Percentiles rank a stretch among this genome's conserved stretches.
Evolutionary conservation across 2,797 vertebrate genomes (phyloP).

Genomic region (Melanotaenia maccullochi): DNA sequence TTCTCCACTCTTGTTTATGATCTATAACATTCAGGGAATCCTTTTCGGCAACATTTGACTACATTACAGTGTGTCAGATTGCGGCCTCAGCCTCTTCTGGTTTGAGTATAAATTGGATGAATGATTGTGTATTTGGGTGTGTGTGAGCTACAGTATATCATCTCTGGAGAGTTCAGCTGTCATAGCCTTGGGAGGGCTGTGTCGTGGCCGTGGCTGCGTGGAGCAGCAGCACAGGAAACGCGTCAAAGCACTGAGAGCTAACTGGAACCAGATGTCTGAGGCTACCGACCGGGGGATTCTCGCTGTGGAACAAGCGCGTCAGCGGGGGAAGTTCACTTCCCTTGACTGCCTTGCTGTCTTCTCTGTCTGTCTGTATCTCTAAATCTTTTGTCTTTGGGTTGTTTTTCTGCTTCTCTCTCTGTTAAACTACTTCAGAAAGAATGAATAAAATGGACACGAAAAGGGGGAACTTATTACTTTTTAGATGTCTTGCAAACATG

Average conservation of each 20-base stretch:
- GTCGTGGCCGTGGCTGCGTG: slow-evolving; percentile 73
- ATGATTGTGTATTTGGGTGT: slow-evolving; percentile 26
- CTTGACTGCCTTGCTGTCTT: slow-evolving; percentile 59
- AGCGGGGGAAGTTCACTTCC: slow-evolving; percentile 74
- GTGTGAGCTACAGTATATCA: slow-evolving; percentile 44
- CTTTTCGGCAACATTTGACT: slow-evolving; percentile 17
- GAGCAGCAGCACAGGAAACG: slow-evolving; percentile 84
- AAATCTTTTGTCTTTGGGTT: slow-evolving; percentile 49
- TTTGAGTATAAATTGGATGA: slow-evolving; percentile 18
- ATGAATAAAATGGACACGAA: slow-evolving; percentile 25
- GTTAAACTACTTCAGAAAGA: slow-evolving; percentile 19
- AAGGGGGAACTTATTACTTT: background rate
- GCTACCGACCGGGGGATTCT: slow-evolving; percentile 84
- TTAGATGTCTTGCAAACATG: background rate
- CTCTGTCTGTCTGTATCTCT: slow-evolving; percentile 43
- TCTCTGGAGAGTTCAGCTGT: slow-evolving; percentile 62
- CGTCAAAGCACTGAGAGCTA: slow-evolving; percentile 82
- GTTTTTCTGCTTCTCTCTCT: slow-evolving; percentile 29
- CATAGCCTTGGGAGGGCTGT: slow-evolving; percentile 76
- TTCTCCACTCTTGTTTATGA: background rate
- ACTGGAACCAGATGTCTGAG: slow-evolving; percentile 87
- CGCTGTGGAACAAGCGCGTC: slow-evolving; percentile 84
- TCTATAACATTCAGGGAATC: slow-evolving; percentile 7
- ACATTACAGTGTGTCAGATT: slow-evolving; percentile 5
- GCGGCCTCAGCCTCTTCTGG: slow-evolving; percentile 12